Conservation (phyloP, 2,113 vertebrate species). For the Chauna torquata region DNA sequence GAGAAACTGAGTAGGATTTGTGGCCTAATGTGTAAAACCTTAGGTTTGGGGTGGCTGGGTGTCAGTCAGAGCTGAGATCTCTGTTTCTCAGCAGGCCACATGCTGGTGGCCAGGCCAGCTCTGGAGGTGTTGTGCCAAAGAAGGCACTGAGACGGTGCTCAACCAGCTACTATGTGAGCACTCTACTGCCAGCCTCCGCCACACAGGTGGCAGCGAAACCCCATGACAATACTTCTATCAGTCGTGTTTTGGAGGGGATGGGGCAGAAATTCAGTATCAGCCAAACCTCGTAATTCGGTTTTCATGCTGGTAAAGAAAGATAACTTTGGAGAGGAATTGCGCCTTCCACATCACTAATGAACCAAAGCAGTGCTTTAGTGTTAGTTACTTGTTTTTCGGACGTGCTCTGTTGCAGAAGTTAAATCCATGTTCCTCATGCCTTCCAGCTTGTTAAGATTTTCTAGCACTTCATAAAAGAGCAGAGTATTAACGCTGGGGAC, state of each 20-base stretch:
- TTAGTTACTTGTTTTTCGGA: neutral
- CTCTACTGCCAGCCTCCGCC: neutral
- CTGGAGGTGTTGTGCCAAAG: neutral
- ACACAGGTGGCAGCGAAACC: neutral
- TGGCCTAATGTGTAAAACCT: neutral
- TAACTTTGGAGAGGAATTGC: neutral
- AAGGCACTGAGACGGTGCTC: neutral
- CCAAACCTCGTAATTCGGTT: neutral
- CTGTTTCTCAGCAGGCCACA: neutral
- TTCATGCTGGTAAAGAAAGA: neutral
- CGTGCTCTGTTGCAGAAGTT: neutral
- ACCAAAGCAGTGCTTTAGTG: neutral
- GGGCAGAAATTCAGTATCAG: neutral
- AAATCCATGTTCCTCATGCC: neutral
- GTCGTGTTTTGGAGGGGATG: neutral
- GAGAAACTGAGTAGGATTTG: neutral
- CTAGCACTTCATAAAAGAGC: neutral
- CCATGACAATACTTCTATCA: neutral
- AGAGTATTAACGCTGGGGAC: neutral
- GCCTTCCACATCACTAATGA: neutral
- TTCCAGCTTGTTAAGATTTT: neutral
- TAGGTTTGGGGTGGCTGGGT: neutral
- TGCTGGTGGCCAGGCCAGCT: neutral
- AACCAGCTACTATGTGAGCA: accelerated
- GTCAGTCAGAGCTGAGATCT: neutral